Conservation (phyloP, 2,113 vertebrate genomes). For the Sialia sialis region DNA sequence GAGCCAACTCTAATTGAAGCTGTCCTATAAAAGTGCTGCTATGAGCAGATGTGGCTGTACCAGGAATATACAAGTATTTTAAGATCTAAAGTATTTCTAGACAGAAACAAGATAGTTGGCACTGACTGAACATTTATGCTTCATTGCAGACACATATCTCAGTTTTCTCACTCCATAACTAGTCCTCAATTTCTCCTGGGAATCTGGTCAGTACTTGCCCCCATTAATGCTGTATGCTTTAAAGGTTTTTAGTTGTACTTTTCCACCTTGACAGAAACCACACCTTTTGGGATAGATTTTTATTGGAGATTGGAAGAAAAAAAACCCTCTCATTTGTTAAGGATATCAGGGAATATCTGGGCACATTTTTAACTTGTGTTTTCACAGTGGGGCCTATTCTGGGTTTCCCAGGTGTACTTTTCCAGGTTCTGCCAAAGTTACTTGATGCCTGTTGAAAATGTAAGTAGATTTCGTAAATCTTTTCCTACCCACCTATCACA, state of each 20-base stretch:
- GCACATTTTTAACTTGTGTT: background rate
- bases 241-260: background rate
- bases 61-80: background rate
- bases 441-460: background rate
- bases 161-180: background rate
- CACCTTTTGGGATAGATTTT: background rate
- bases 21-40: conserved; percentile 35
- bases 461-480: background rate
- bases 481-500: background rate
- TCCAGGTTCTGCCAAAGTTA: background rate
- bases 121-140: background rate
- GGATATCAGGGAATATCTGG: background rate
- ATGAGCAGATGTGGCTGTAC: conserved; percentile 41
- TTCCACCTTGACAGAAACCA: background rate
- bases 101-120: background rate
- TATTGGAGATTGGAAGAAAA: background rate
- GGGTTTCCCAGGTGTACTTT: background rate
- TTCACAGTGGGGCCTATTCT: background rate
- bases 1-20: conserved; percentile 53
- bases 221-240: background rate
- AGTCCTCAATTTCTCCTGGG: background rate
- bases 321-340: background rate
- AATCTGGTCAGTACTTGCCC: background rate
- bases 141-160: background rate
- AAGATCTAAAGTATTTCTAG: conserved; percentile 7